Percentiles rank a stretch among this genome's conserved stretches.
Conservation (phyloP, 1,140 invertebrate species). For the Papilio xuthus region DNA sequence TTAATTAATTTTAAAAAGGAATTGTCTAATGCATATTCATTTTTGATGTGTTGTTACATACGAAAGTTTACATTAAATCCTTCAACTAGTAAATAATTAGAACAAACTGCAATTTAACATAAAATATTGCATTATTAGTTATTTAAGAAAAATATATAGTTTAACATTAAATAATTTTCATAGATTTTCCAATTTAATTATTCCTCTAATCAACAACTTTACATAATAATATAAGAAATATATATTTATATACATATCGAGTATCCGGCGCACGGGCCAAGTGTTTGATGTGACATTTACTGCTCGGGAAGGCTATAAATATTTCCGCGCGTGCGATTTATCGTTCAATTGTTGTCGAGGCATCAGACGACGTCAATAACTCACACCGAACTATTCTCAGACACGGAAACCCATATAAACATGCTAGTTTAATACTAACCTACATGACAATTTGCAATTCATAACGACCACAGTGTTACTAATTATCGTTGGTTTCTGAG, state of each 20-base stretch:
- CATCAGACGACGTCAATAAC: conserved; percentile 3
- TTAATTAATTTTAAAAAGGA: too few species aligned
- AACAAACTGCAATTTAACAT: too few species aligned
- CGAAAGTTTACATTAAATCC: too few species aligned
- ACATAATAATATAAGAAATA: background rate
- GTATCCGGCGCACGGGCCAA: background rate
- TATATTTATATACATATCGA: background rate
- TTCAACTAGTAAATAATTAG: too few species aligned
- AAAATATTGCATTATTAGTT: too few species aligned
- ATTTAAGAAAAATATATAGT: background rate
- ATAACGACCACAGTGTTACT: too few species aligned
- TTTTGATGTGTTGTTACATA: too few species aligned
- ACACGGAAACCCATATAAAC: conserved; percentile 11
- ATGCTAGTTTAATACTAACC: background rate
- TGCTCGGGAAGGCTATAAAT: conserved; percentile 25
- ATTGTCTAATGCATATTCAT: too few species aligned
- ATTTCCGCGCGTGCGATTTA: conserved; percentile 20
- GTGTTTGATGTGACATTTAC: conserved; percentile 37
- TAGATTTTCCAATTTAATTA: background rate
- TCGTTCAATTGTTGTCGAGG: conserved; percentile 31
- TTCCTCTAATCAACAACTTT: background rate
- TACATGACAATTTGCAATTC: background rate
- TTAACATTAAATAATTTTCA: background rate
- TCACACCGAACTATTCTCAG: conserved; percentile 14
- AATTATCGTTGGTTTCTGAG: too few species aligned